Evolutionary conservation across 2,797 vertebrate species (phyloP).

Genomic region (Neosilurus mollespiculum): DNA sequence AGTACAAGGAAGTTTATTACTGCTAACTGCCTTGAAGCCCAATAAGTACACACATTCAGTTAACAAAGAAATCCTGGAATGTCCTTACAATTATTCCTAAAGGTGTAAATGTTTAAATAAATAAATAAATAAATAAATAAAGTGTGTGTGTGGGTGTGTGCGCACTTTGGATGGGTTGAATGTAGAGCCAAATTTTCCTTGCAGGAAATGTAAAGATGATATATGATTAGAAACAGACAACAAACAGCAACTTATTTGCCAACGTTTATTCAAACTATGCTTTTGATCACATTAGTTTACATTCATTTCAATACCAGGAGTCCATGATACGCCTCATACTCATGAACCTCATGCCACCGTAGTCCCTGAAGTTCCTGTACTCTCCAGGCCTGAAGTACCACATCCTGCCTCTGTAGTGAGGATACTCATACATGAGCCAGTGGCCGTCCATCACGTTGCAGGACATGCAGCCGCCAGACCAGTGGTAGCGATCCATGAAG

Average conservation of each 20-base stretch:
- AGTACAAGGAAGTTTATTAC: background rate
- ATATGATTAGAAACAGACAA: background rate
- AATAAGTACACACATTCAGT: background rate
- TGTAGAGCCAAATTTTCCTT: too few relatives aligned
- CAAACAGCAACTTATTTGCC: constrained; percentile 46
- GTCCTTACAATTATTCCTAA: background rate
- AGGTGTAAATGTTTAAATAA: too few relatives aligned
- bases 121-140: too few relatives aligned
- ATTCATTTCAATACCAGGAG: constrained; percentile 31
- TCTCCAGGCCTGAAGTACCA: constrained; percentile 46
- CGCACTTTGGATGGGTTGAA: too few relatives aligned
- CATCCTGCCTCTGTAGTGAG: constrained; percentile 38
- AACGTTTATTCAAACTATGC: constrained; percentile 10
- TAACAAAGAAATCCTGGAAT: background rate
- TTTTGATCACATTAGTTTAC: background rate
- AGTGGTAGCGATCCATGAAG: constrained; percentile 35
- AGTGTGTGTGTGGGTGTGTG: too few relatives aligned
- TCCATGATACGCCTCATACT: constrained; percentile 45
- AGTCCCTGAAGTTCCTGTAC: constrained; percentile 39
- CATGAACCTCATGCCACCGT: constrained; percentile 41
- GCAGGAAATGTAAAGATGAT: background rate
- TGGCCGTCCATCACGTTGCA: constrained; percentile 29
- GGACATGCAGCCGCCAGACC: constrained; percentile 32
- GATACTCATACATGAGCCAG: constrained; percentile 36
- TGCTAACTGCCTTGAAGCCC: background rate